A percentile compares a stretch with the other conserved stretches of the same genome.
Conservation (phyloP, 2,888 invertebrate species). For the Apamea anceps region DNA sequence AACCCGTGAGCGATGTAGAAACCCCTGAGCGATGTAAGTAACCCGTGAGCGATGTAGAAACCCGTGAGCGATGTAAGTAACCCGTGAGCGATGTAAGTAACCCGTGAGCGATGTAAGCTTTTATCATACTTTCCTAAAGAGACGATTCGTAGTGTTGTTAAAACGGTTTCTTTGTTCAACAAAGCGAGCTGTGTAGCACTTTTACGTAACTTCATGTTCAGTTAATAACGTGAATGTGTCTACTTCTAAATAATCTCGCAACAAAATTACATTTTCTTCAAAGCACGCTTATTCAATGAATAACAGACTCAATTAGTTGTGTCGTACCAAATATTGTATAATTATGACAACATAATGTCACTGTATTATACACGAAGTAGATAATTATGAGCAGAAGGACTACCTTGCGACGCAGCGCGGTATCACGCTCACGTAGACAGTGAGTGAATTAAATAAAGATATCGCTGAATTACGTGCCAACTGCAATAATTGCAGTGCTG, state of each 20-base stretch:
- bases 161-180: not conserved
- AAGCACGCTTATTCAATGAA: conserved; percentile 36
- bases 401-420: not conserved
- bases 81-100: too few relatives aligned
- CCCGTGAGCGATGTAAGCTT: not conserved
- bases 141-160: not conserved
- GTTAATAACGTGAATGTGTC: conserved; percentile 27
- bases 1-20: too few relatives aligned
- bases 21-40: too few relatives aligned
- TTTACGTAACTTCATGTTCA: conserved; percentile 27
- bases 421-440: not conserved
- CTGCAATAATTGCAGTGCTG: not conserved
- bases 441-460: not conserved
- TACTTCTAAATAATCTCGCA: conserved; percentile 10
- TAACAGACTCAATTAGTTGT: conserved; percentile 42
- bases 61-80: too few relatives aligned
- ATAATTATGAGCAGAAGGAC: conserved; percentile 14
- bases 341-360: conserved; percentile 53
- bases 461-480: not conserved
- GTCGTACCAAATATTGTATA: conserved; percentile 48
- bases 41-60: too few relatives aligned
- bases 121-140: not conserved
- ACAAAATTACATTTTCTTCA: conserved; percentile 43
- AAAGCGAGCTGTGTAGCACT: conserved; percentile 7
- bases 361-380: not conserved